These are phyloP conservation scores for Craseonycteris thonglongyai DNA, from an alignment of 2,113 vertebrate species.

Conservation along the genomic window DNA sequence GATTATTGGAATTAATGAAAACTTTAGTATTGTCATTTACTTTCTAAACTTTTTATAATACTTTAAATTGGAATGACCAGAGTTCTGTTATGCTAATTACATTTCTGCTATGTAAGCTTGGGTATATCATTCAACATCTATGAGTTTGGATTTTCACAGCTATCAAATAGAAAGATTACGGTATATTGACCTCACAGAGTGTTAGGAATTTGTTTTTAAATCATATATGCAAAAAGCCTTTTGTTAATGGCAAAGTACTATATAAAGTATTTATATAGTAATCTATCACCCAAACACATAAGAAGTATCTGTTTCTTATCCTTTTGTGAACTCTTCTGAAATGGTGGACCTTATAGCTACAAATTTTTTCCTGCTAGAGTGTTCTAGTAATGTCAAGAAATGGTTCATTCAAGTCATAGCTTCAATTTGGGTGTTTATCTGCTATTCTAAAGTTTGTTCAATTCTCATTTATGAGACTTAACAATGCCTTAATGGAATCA, in stretches of 20 bases:
- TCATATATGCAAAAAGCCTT: not conserved
- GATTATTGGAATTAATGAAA: not conserved
- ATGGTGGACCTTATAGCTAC: not conserved
- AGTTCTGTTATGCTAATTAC: not conserved
- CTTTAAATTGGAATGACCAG: not conserved
- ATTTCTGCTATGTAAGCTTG: not conserved
- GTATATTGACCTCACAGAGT: not conserved
- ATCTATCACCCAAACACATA: not conserved
- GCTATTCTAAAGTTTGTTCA: not conserved
- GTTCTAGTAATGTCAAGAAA: not conserved
- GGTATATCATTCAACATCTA: not conserved
- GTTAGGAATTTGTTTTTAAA: not conserved
- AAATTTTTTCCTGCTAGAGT: not conserved
- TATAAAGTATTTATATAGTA: not conserved
- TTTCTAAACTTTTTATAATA: not conserved
- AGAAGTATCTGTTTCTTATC: not conserved
- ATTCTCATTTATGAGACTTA: not conserved
- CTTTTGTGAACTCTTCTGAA: not conserved
- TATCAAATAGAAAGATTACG: not conserved
- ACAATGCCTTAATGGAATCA: not conserved
- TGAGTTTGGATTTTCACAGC: not conserved
- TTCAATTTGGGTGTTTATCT: not conserved
- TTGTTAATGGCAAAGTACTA: not conserved
- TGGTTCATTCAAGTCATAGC: not conserved
- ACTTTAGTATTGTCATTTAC: not conserved